Conservation (phyloP, 2,797 vertebrate genomes). For the Lateolabrax maculatus region DNA sequence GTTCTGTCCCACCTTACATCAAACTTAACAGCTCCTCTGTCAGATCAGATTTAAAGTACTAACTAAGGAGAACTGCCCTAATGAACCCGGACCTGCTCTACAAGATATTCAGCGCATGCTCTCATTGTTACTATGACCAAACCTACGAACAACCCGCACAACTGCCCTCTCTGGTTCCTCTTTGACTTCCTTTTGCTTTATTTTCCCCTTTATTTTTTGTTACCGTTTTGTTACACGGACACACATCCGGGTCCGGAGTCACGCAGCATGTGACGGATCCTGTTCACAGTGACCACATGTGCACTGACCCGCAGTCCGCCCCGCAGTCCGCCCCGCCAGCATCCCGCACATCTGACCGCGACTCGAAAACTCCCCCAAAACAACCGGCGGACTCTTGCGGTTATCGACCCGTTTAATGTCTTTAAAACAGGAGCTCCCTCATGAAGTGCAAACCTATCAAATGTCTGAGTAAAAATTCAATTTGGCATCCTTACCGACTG, state of each 20-base stretch:
- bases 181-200: not conserved
- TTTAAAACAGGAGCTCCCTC: rapidly evolving
- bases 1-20: not conserved
- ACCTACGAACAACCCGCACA: constrained; percentile 24
- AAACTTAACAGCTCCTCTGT: too few relatives aligned
- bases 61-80: not conserved
- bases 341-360: not conserved
- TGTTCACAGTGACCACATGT: constrained; percentile 19
- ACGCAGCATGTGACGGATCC: constrained; percentile 63
- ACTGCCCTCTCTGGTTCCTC: constrained; percentile 22
- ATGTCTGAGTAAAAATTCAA: too few relatives aligned
- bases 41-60: not conserved
- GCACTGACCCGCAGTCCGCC: constrained; percentile 31
- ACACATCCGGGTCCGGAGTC: constrained; percentile 69
- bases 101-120: constrained; percentile 46
- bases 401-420: rapidly evolving
- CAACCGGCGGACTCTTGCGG: not conserved
- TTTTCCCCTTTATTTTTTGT: not conserved
- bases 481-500: constrained; percentile 65
- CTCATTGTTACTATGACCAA: not conserved
- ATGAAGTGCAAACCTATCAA: not conserved
- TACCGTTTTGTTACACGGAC: not conserved
- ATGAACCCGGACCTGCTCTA: constrained; percentile 40
- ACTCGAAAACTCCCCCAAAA: not conserved
- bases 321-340: constrained; percentile 9